Evolutionary conservation across 1,140 invertebrate species (phyloP), one percentile per base, ranked within the genome.

Genomic region (Probaryconus sp.): DNA sequence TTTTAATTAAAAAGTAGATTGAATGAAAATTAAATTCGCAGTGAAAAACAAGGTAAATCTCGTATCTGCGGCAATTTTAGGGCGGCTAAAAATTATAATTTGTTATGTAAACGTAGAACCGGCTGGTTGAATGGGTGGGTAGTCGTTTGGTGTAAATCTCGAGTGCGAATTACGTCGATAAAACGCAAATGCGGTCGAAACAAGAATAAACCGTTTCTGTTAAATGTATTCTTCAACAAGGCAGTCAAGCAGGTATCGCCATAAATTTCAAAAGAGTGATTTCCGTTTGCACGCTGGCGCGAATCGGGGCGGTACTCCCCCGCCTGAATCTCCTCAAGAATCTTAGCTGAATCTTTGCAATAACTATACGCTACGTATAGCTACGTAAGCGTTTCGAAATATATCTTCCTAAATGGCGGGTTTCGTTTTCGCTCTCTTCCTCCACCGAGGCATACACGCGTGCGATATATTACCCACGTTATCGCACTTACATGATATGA

Each of bases 321-420:
- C 26, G 14, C 5, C 40, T 13, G 47, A 65, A 76, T 71, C 67
- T 71, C 48, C 38, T 38, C 26, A 6, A 35, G 60, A 70, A 77
- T 79, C 75, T 79, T 73, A 61, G 60, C 60, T 67, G 60, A 55
- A 79, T 77, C 53, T 71, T 67, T 71, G 69, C 71, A 63, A 75
- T 76, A 70, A 72, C 76, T 79, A 68, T 71, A 74, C 37, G 18
- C 67, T 20, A 11, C 45, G 40, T 68, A 67, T 53, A 70, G 56
- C 72, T 70, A 69, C 28, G 26, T 50, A 70, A 68, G 42, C 63
- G 53, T 65, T 78, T 68, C 64, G 55, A 78, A 77, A 83, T 77
- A 78, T 79, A 77, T 78, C 76, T 77, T 72, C 70, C 70, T 75
- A 81, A 83, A 82, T 79, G 68, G 73, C 51, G 38, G 78, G 67